Percentiles rank a stretch among this genome's conserved stretches.
Evolutionary conservation across 1,140 invertebrate genomes (phyloP).

Genomic region (Drosophila lacteicornis): DNA sequence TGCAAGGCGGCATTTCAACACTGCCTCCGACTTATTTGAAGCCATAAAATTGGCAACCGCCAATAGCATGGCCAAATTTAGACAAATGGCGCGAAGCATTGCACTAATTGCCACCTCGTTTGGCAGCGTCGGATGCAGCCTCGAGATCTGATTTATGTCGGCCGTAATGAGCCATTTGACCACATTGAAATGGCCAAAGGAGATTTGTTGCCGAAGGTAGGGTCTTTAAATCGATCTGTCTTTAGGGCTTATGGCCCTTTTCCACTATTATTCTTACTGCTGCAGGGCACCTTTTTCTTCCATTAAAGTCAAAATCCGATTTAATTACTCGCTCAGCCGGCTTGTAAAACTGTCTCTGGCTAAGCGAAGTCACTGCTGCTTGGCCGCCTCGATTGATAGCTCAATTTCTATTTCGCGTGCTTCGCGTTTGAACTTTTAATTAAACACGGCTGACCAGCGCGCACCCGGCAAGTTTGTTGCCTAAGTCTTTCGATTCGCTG

Average conservation of each 20-base stretch:
- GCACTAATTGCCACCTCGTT: conserved; percentile 57
- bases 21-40: conserved; percentile 43
- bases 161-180: conserved; percentile 34
- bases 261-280: not conserved
- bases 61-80: conserved; percentile 53
- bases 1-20: conserved; percentile 46
- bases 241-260: not conserved
- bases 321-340: not conserved
- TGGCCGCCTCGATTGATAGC: conserved; percentile 21
- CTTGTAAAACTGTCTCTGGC: conserved; percentile 10
- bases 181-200: conserved; percentile 1
- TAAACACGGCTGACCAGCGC: conserved; percentile 16
- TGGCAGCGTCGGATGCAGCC: conserved; percentile 28
- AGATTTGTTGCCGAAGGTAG: conserved; percentile 3
- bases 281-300: not conserved
- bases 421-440: conserved; percentile 49
- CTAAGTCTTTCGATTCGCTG: conserved; percentile 23
- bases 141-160: conserved; percentile 48
- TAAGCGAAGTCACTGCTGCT: not conserved
- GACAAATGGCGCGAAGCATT: conserved; percentile 52
- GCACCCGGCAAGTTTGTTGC: conserved; percentile 42
- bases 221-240: conserved; percentile 5
- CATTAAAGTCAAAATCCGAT: not conserved
- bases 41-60: conserved; percentile 55
- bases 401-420: conserved; percentile 44